Conservation (phyloP, 2,113 vertebrate genomes). For the Carettochelys insculpta region DNA sequence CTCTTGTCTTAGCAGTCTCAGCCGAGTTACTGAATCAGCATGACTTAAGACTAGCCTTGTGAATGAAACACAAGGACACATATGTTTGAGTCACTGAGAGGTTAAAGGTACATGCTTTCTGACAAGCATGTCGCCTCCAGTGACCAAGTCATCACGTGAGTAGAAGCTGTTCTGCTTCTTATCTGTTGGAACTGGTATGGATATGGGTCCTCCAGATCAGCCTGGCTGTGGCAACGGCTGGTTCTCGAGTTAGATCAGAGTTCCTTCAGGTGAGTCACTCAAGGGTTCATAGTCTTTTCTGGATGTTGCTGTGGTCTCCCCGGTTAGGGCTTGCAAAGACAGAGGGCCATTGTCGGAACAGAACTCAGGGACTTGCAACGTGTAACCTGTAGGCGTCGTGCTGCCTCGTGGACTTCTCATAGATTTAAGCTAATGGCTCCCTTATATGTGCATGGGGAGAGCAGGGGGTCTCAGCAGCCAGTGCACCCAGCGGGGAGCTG, state of each 20-base stretch:
- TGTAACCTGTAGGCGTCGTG: not conserved
- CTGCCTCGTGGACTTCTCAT: not conserved
- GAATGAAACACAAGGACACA: not conserved
- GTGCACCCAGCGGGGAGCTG: not conserved
- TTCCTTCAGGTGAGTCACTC: not conserved
- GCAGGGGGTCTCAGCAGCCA: fast-evolving
- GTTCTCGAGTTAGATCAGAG: not conserved
- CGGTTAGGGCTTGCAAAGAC: not conserved
- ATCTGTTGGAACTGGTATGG: not conserved
- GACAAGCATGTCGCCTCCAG: conserved; percentile 41
- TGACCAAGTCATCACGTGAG: not conserved
- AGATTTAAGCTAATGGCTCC: not conserved
- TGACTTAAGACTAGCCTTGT: not conserved
- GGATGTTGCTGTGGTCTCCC: not conserved
- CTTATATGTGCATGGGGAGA: not conserved
- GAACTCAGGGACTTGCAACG: not conserved
- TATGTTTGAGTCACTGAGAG: not conserved
- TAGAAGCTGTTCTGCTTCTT: not conserved
- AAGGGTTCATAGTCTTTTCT: not conserved
- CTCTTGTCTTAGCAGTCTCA: not conserved
- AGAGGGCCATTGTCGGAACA: not conserved
- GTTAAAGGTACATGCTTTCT: not conserved
- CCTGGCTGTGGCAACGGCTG: not conserved
- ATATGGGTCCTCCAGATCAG: not conserved
- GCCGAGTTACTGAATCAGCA: not conserved